Percentiles rank a stretch among this genome's conserved stretches.
Evolutionary conservation across 2,888 invertebrate genomes (phyloP).

Genomic region (Prosapia bicincta): DNA sequence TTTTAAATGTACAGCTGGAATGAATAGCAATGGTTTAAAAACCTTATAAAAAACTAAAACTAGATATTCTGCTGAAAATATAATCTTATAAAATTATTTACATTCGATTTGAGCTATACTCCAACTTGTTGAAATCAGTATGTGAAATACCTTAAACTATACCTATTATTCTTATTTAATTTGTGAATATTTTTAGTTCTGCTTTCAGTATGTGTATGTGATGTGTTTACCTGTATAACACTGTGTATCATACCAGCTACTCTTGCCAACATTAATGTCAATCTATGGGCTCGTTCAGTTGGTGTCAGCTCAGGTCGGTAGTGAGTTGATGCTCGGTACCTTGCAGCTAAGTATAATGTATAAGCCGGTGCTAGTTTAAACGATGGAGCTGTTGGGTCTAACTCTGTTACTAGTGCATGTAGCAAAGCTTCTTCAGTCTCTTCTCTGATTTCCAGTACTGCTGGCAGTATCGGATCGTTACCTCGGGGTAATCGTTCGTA

Average conservation of each 20-base stretch:
- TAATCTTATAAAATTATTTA: too few species aligned
- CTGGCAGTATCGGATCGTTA: conserved; percentile 88
- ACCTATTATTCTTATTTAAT: too few species aligned
- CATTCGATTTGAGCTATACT: too few species aligned
- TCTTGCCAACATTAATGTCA: conserved; percentile 86
- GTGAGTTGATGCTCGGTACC: conserved; percentile 92
- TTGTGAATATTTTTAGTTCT: too few species aligned
- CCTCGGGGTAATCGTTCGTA: conserved; percentile 60
- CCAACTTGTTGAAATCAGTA: too few species aligned
- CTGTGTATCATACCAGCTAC: conserved; percentile 84
- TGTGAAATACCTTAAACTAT: too few species aligned
- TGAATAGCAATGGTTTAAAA: too few species aligned
- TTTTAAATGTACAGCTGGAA: too few species aligned
- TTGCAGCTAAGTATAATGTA: conserved; percentile 89
- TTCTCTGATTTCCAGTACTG: conserved; percentile 91
- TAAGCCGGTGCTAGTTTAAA: conserved; percentile 97
- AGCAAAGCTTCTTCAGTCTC: conserved; percentile 92
- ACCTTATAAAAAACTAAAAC: too few species aligned
- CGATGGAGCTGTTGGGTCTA: conserved; percentile 83
- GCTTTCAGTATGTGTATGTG: too few species aligned
- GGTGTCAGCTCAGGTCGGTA: conserved; percentile 91
- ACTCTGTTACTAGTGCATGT: conserved; percentile 79
- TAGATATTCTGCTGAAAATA: too few species aligned
- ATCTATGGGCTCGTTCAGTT: conserved; percentile 84
- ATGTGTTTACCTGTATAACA: conserved; percentile 74